Evolutionary conservation across 2,888 invertebrate species (phyloP).

Genomic region (Octonoba sinensis): DNA sequence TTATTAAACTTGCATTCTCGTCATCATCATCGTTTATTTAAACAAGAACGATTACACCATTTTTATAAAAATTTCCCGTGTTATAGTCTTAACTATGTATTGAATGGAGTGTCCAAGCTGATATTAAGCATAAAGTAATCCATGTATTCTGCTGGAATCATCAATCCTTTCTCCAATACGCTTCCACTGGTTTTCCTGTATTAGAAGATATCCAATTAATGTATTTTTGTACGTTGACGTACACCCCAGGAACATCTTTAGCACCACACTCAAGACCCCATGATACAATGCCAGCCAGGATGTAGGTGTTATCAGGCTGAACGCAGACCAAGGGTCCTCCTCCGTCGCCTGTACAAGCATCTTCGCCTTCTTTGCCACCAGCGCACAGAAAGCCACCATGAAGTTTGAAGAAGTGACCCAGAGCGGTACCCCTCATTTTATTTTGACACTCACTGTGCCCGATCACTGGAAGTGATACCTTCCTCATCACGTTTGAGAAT

Average conservation of each 20-base stretch:
- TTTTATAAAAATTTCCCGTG: too few species aligned
- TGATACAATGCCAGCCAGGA: slow-evolving; percentile 87
- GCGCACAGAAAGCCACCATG: slow-evolving; percentile 82
- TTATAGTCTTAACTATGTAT: too few species aligned
- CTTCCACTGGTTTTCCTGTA: too few species aligned
- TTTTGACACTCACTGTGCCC: slow-evolving; percentile 81
- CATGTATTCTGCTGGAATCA: too few species aligned
- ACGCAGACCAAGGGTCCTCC: slow-evolving; percentile 94
- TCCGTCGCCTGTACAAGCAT: slow-evolving; percentile 94
- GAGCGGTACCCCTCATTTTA: slow-evolving; percentile 82
- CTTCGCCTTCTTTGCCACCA: slow-evolving; percentile 88
- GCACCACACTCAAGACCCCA: slow-evolving; percentile 92
- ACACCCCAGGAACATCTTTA: slow-evolving; percentile 81
- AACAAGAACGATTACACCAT: too few species aligned
- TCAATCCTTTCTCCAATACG: too few species aligned
- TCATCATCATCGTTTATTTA: too few species aligned
- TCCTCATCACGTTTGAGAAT: slow-evolving; percentile 79
- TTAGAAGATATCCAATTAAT: slow-evolving; percentile 81
- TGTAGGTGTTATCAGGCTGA: slow-evolving; percentile 84
- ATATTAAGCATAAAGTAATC: too few species aligned
- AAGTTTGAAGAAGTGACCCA: slow-evolving; percentile 85
- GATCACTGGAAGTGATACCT: slow-evolving; percentile 82
- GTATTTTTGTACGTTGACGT: slow-evolving; percentile 80
- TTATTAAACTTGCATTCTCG: too few species aligned
- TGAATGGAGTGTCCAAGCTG: too few species aligned